Evolutionary conservation across 2,888 invertebrate species (phyloP), one percentile per base, ranked within the genome.

Genomic region (Lasioglossum pauxillum): DNA sequence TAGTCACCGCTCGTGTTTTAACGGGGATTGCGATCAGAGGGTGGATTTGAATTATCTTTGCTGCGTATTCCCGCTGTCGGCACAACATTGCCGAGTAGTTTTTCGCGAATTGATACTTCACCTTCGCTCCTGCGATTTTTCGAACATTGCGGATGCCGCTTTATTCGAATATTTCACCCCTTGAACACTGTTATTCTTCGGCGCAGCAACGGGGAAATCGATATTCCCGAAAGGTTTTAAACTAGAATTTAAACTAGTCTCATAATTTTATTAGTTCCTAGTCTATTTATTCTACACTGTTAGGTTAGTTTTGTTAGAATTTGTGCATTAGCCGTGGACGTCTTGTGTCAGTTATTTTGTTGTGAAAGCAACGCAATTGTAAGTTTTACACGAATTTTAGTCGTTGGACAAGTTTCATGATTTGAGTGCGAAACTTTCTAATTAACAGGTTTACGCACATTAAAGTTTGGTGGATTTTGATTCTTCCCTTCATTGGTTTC

Each of bases 1-100:
- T 77, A 77, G 80, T 73, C 73, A 64, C 79, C 71, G 78, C 81
- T 83, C 81, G 78, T 78, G 83, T 83, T 85, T 87, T 81, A 87
- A 82, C 85, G 84, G 80, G 75, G 57, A 79, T 77, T 77, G 53
- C 69, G 75, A 80, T 84, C 78, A 53, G 72, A 80, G 78, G 46
- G 80, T 64, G 78, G 73, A 23, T 80, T 77, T 46, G 85, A 76
- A 85, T 86, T 84, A 86, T 82, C 78, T 76, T 78, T 74, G 2
- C 79, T 7, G 41, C 49, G 27, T 57, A 73, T n/a, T 53, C 27
- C 64, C 60, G 49, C 4, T 12, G 23, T 8, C 23, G 31, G 49
- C 77, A 38, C 44, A 84, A 83, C 75, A 38, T 38, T 77, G n/a
- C 44, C 49, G 35, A 74, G 67, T 76, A 53, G 44, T 49, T 74